Evolutionary conservation across 2,888 invertebrate genomes (phyloP).

Genomic region (Cephus spinipes): DNA sequence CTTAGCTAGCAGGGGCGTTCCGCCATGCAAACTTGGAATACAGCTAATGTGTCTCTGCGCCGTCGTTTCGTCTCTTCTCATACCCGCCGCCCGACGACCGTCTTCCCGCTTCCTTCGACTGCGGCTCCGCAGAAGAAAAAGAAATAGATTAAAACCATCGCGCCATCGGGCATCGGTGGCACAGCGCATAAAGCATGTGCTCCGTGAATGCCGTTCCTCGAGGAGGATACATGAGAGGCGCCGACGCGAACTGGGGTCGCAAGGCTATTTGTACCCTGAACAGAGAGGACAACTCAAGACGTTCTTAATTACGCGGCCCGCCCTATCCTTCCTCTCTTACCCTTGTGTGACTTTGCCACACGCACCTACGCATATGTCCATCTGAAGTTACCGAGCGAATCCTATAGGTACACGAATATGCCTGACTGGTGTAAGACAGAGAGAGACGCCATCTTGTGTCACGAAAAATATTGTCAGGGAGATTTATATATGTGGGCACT

Average conservation of each 20-base stretch:
- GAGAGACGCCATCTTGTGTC: not conserved
- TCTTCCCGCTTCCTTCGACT: conserved; percentile 17
- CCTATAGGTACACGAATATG: not conserved
- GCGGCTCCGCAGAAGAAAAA: conserved; percentile 33
- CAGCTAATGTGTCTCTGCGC: conserved; percentile 51
- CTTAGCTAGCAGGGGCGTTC: conserved; percentile 57
- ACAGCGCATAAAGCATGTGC: conserved; percentile 18
- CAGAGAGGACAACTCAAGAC: conserved; percentile 23
- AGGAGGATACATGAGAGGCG: conserved; percentile 48
- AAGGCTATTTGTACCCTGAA: conserved; percentile 58
- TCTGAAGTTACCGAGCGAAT: not conserved
- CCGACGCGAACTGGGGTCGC: conserved; percentile 47
- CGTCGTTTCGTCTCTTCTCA: conserved; percentile 41
- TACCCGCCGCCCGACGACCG: conserved; percentile 25
- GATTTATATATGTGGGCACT: not conserved
- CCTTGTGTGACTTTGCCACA: not conserved
- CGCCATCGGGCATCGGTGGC: conserved; percentile 9
- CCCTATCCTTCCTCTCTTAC: conserved; percentile 10
- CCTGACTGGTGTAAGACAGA: not conserved
- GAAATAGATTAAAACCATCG: conserved; percentile 48
- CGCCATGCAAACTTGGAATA: conserved; percentile 66
- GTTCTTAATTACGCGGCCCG: conserved; percentile 31
- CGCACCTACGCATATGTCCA: not conserved
- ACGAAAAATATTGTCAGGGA: not conserved
- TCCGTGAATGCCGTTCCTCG: not conserved